These are phyloP conservation scores for Agrilus biguttatus DNA, from an alignment of 2,888 invertebrate species.

Conservation along the genomic window DNA sequence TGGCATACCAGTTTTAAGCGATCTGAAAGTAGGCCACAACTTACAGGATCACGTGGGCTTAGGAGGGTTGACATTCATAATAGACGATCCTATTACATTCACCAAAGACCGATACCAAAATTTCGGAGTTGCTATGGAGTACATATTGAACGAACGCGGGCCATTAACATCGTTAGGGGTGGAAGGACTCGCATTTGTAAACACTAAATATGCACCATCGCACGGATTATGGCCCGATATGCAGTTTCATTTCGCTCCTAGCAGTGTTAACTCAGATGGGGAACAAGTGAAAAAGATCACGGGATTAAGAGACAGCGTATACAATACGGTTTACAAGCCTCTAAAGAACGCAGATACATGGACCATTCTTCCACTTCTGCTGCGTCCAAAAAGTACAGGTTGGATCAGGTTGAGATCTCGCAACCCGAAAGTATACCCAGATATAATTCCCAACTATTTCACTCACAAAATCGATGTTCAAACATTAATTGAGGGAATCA, in stretches of 20 bases:
- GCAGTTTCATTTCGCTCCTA: conserved; percentile 76
- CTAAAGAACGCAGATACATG: conserved; percentile 65
- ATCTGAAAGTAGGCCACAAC: conserved; percentile 69
- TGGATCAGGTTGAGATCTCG: conserved; percentile 68
- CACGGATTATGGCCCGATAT: conserved; percentile 70
- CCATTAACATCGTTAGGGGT: conserved; percentile 72
- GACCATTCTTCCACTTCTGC: conserved; percentile 64
- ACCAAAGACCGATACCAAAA: conserved; percentile 66
- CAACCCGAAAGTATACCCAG: conserved; percentile 70
- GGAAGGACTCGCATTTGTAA: conserved; percentile 77
- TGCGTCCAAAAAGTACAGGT: conserved; percentile 80
- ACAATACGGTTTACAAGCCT: conserved; percentile 75
- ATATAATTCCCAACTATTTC: conserved; percentile 87
- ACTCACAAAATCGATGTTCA: conserved; percentile 69
- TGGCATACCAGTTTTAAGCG: conserved; percentile 57
- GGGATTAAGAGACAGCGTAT: conserved; percentile 64
- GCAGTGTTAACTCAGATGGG: conserved; percentile 72
- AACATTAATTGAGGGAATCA: conserved; percentile 69
- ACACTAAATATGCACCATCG: conserved; percentile 71
- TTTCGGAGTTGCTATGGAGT: conserved; percentile 63
- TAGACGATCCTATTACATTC: conserved; percentile 67
- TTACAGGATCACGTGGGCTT: conserved; percentile 80
- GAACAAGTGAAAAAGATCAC: conserved; percentile 59
- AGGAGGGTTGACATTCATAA: conserved; percentile 69
- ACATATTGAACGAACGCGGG: conserved; percentile 65